These are phyloP conservation scores for Pristis pectinata DNA, from an alignment of 2,797 vertebrate genomes.

Conservation along the genomic window DNA sequence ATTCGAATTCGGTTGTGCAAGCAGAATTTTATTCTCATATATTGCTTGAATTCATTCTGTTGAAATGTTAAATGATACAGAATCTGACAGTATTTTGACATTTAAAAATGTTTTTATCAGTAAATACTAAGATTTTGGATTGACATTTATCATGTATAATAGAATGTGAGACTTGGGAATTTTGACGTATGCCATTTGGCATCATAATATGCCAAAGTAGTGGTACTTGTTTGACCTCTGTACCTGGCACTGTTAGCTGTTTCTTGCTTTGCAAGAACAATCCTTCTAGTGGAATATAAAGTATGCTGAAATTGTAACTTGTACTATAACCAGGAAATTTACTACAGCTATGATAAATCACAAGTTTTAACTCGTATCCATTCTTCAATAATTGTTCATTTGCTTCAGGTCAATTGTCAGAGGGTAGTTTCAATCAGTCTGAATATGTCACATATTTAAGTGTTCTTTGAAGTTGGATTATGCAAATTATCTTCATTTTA, in stretches of 20 bases:
- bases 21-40: neutral
- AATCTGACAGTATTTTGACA: neutral
- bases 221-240: neutral
- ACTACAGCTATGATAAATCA: neutral
- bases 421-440: neutral
- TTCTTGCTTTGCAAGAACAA: neutral
- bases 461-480: neutral
- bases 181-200: neutral
- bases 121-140: neutral
- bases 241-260: neutral
- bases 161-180: neutral
- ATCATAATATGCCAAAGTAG: neutral
- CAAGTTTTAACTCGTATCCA: too few relatives aligned
- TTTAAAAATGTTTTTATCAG: neutral
- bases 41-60: neutral
- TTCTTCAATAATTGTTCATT: too few relatives aligned
- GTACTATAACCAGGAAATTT: neutral
- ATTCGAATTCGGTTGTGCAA: neutral
- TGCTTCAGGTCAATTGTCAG: neutral
- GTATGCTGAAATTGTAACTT: neutral
- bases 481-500: neutral
- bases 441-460: neutral
- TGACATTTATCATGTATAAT: neutral
- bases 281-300: neutral
- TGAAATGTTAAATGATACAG: neutral